These are phyloP conservation scores for Calonectris borealis DNA, from an alignment of 2,113 vertebrate genomes.

Conservation along the genomic window DNA sequence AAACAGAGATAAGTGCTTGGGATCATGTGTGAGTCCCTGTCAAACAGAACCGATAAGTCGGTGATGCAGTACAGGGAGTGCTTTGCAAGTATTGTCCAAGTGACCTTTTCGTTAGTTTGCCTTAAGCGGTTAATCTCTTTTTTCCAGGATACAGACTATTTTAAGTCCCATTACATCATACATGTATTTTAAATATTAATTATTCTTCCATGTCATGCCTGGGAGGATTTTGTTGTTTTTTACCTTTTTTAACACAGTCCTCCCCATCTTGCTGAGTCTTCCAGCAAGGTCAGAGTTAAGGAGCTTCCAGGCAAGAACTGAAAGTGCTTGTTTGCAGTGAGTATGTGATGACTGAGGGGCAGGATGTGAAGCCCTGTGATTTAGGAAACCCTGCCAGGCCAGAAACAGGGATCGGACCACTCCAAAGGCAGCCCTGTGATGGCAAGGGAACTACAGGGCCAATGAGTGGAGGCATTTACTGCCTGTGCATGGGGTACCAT, in stretches of 20 bases:
- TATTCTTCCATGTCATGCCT: conserved; percentile 6
- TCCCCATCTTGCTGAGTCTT: not conserved
- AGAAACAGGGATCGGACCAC: not conserved
- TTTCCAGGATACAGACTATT: conserved; percentile 58
- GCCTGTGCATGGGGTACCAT: conserved; percentile 18
- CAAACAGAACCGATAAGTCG: conserved; percentile 59
- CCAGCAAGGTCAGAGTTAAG: conserved; percentile 8
- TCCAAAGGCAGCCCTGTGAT: not conserved
- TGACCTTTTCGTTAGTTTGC: conserved; percentile 65
- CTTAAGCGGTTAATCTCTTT: conserved; percentile 62
- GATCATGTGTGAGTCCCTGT: conserved; percentile 65
- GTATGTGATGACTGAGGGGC: not conserved
- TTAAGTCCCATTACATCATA: conserved; percentile 56
- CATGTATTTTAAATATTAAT: conserved; percentile 42
- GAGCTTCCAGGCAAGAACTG: not conserved
- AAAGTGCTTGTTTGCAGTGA: not conserved
- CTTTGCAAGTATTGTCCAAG: conserved; percentile 53
- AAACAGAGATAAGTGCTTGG: conserved; percentile 66
- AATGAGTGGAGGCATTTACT: not conserved
- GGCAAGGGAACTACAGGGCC: not conserved
- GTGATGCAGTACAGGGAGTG: conserved; percentile 54
- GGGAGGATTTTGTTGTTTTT: not conserved
- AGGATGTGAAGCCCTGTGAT: not conserved
- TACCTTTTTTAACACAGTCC: not conserved
- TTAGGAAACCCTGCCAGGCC: conserved; percentile 14